These are phyloP conservation scores for Meiosimyza decipiens DNA, from an alignment of 2,888 invertebrate species.

Conservation along the genomic window DNA sequence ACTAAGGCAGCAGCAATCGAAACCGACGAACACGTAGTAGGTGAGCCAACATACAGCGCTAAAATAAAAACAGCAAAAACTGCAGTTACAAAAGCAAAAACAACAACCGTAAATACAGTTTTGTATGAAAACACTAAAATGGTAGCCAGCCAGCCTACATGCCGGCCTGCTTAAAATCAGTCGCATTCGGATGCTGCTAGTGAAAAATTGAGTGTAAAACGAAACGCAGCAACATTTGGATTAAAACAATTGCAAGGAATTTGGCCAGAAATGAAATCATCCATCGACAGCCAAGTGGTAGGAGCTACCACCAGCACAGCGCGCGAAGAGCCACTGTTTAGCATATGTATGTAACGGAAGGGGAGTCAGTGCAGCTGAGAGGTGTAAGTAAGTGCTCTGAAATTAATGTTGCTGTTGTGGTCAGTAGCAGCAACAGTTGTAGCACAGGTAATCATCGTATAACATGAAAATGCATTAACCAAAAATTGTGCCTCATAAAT, in stretches of 20 bases:
- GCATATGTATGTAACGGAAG: background rate
- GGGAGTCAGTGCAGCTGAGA: no score
- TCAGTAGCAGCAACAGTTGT: constrained; percentile 50
- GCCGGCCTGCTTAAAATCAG: no score
- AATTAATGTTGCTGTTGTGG: no score
- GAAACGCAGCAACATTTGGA: background rate
- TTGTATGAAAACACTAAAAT: constrained; percentile 24
- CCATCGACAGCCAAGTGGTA: constrained; percentile 1
- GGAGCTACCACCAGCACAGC: background rate
- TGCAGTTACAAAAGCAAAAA: constrained; percentile 23
- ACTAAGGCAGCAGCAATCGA: constrained; percentile 39
- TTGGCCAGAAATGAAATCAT: constrained; percentile 24
- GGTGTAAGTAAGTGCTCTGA: no score
- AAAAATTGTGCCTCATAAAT: constrained; percentile 67
- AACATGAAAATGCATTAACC: constrained; percentile 67
- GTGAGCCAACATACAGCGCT: constrained; percentile 45
- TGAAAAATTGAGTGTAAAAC: constrained; percentile 8
- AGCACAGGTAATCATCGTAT: constrained; percentile 60
- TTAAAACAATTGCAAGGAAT: constrained; percentile 30
- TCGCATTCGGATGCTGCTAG: background rate
- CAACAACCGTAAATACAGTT: constrained; percentile 35
- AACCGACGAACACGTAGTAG: constrained; percentile 39
- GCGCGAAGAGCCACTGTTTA: background rate
- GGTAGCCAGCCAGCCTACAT: constrained; percentile 1
- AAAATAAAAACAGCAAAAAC: constrained; percentile 22